These are phyloP conservation scores for Lamprotornis superbus DNA, from an alignment of 2,113 vertebrate species.

Conservation along the genomic window DNA sequence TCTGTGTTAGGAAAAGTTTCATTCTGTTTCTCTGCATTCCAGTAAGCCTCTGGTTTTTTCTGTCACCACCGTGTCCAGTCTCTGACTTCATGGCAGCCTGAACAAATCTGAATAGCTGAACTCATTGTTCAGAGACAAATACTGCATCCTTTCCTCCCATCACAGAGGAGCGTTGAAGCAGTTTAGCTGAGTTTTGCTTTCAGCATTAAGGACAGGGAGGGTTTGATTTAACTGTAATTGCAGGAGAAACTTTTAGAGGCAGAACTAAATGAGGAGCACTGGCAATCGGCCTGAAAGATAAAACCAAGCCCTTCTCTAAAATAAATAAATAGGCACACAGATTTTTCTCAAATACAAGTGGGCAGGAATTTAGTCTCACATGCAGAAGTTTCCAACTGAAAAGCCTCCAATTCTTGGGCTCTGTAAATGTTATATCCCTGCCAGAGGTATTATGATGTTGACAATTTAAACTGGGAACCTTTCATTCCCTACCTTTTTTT, in stretches of 20 bases:
- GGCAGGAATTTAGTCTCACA: neutral
- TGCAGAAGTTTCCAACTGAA: neutral
- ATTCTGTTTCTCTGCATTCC: neutral
- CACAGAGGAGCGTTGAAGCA: neutral
- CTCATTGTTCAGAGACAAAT: neutral
- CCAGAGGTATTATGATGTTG: neutral
- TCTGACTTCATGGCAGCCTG: neutral
- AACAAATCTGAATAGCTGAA: neutral
- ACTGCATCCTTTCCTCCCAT: neutral
- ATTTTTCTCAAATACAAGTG: neutral
- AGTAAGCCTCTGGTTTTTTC: neutral
- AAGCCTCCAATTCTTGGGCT: neutral
- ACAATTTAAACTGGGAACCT: neutral
- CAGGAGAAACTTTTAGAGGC: neutral
- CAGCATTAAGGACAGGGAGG: neutral
- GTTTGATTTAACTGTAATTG: neutral
- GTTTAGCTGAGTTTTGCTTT: neutral
- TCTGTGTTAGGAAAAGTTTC: neutral
- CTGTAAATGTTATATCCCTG: neutral
- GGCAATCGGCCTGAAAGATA: constrained; percentile 30
- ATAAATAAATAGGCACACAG: neutral
- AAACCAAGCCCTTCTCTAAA: neutral
- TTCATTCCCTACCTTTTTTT: constrained; percentile 1
- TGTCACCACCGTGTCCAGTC: neutral
- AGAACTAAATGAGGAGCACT: neutral